phyloP scores from a whole-genome alignment of 1,140 invertebrate species.

The Sinonovacula constricta region DNA sequence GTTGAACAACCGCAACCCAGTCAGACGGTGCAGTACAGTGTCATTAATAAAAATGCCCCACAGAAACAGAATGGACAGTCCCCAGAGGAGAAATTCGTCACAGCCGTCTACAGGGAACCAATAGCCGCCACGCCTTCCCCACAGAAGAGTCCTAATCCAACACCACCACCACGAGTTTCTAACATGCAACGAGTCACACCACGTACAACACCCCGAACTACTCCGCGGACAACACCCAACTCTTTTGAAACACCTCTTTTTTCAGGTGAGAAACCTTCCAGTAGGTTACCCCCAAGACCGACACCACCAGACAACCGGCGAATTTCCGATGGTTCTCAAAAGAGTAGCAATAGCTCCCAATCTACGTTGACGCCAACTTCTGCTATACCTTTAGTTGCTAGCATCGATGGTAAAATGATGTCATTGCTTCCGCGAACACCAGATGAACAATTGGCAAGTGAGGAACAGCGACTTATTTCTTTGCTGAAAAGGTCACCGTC shows the following conservation, averaged over 20 bases:
- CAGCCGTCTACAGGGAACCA: slow-evolving; percentile 69
- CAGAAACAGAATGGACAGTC: background rate
- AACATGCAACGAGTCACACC: background rate
- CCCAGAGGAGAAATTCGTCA: slow-evolving; percentile 70
- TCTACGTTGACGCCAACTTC: slow-evolving; percentile 70
- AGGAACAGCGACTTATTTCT: slow-evolving; percentile 23
- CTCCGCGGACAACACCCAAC: slow-evolving; percentile 12
- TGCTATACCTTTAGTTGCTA: slow-evolving; percentile 63
- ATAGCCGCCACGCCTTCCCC: slow-evolving; percentile 61
- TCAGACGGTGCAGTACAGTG: slow-evolving; percentile 7
- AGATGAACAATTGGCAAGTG: slow-evolving; percentile 12
- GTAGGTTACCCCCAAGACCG: slow-evolving; percentile 53
- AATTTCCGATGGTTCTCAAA: slow-evolving; percentile 62
- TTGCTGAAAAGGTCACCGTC: slow-evolving; percentile 49
- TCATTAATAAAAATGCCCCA: slow-evolving; percentile 32
- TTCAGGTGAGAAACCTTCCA: background rate
- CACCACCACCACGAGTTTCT: background rate
- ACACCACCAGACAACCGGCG: slow-evolving; percentile 47
- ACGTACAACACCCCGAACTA: slow-evolving; percentile 6
- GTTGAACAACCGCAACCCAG: slow-evolving; percentile 25
- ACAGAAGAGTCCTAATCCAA: slow-evolving; percentile 53
- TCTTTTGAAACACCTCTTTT: slow-evolving; percentile 23
- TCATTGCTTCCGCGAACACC: slow-evolving; percentile 61
- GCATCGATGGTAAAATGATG: slow-evolving; percentile 74
- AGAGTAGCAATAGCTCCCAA: slow-evolving; percentile 66